Percentiles rank a stretch among this genome's conserved stretches.
Conservation (phyloP, 2,888 invertebrate species). For the Ichneumon xanthorius region DNA sequence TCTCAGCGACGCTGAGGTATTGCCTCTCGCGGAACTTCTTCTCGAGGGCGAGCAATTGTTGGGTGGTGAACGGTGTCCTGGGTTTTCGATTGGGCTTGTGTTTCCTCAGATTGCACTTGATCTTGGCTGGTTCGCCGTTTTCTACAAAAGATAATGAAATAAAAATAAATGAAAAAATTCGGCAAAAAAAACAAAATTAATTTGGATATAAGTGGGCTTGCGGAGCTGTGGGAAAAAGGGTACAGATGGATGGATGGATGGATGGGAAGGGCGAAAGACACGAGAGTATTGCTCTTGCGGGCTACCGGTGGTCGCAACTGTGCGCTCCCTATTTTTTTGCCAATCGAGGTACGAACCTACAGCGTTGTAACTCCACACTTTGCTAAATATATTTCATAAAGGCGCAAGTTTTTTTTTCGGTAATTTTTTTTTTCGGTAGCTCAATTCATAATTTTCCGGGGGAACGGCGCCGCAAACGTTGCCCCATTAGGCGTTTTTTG, state of each 20-base stretch:
- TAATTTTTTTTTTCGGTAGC: conserved; percentile 56
- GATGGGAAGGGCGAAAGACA: conserved; percentile 38
- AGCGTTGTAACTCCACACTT: conserved; percentile 38
- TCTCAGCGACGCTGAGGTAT: conserved; percentile 97
- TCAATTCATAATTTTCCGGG: conserved; percentile 82
- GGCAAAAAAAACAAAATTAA: conserved; percentile 35
- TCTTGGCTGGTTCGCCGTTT: conserved; percentile 92
- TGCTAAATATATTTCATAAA: conserved; percentile 39
- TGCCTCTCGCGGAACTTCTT: conserved; percentile 98
- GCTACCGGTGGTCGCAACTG: conserved; percentile 28
- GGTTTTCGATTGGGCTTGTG: conserved; percentile 98
- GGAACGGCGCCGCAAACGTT: conserved; percentile 77
- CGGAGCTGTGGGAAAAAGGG: conserved; percentile 14
- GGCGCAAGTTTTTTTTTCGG: conserved; percentile 19
- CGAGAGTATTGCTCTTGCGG: conserved; percentile 30
- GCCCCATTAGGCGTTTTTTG: conserved; percentile 81
- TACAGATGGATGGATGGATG: background rate
- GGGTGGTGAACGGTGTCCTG: conserved; percentile 97
- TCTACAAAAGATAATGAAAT: conserved; percentile 85
- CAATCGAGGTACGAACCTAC: conserved; percentile 15
- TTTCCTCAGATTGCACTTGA: conserved; percentile 94
- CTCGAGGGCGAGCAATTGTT: conserved; percentile 95
- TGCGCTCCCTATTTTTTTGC: conserved; percentile 26
- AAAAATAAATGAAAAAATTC: conserved; percentile 70
- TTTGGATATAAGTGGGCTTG: conserved; percentile 58